A percentile compares a stretch with the other conserved stretches of the same genome.
Evolutionary conservation across 2,888 invertebrate genomes (phyloP).

Genomic region (Erannis defoliaria): DNA sequence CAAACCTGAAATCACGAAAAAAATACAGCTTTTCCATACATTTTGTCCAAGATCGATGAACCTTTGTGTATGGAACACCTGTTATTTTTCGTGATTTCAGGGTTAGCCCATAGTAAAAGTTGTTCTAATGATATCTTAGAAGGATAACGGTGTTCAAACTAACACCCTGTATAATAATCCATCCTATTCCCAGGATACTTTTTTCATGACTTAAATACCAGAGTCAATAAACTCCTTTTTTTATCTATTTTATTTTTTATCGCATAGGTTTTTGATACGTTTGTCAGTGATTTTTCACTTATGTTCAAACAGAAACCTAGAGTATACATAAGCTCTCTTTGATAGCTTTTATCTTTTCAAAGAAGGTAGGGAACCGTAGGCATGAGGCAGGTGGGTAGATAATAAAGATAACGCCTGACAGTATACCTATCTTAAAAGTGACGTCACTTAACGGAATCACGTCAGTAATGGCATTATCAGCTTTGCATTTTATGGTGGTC

Average conservation of each 20-base stretch:
- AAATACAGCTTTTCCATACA: too few relatives aligned
- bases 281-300: constrained; percentile 6
- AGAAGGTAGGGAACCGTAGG: constrained; percentile 18
- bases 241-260: neutral
- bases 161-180: too few relatives aligned
- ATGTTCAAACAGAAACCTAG: neutral
- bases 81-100: too few relatives aligned
- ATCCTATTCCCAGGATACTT: too few relatives aligned
- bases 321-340: neutral
- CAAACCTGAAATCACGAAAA: too few relatives aligned
- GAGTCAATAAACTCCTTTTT: too few relatives aligned
- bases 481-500: constrained; percentile 8
- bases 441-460: constrained; percentile 26
- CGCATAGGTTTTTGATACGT: neutral
- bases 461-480: neutral
- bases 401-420: constrained; percentile 34
- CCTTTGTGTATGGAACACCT: too few relatives aligned
- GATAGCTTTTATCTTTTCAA: neutral
- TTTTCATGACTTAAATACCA: too few relatives aligned
- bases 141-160: too few relatives aligned
- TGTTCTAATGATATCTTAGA: too few relatives aligned
- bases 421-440: constrained; percentile 16
- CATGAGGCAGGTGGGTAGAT: constrained; percentile 30
- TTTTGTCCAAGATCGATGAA: too few relatives aligned
- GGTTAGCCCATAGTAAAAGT: too few relatives aligned